Base-by-base conservation (phyloP, 1,140 invertebrate genomes). In the Bactericera cockerelli region DNA sequence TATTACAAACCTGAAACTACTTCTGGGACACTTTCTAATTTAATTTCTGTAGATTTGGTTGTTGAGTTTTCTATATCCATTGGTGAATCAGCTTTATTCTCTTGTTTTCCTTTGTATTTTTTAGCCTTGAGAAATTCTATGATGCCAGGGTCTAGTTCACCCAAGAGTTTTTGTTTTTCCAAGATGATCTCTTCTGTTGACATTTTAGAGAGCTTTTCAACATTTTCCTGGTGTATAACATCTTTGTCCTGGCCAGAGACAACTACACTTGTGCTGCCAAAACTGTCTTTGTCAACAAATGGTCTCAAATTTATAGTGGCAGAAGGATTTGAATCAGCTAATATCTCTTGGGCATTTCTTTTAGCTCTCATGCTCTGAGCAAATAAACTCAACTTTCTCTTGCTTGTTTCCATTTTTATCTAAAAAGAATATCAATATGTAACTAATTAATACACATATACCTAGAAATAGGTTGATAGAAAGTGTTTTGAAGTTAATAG, bases 141-240 rank as follows among this genome's bases (percentile, higher is more conserved):
- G 55, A 85, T 67, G 63, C 77, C 76, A 19, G 83, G 79, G 72
- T 84, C 82, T 56, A 92, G 67, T 13, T 70, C 77, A 21, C 77
- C 61, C 14, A 80, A 69, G 1, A 91, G 65, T 67, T 83, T 81
- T 61, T 81, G 68, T 66, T 82, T 79, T 71, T 90, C 87, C 56
- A 77, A 72, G 19, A 86, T 64, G 63, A 93, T 91, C 67, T 94
- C 84, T 59, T 81, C 75, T 61, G 80, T 68, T 1, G 76, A 78
- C 85, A 93, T 88, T 66, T 75, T 67, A 28, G 72, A 73, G 1
- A 93, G 65, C 59, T 78, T 71, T 65, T 79, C 69, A 0, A 84
- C 21, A 72, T 93, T 93, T 71, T 87, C 81, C 62, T 76, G 67
- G 65, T 92, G 86, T 64, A 92, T 87, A 61, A 76, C 72, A 55